phyloP scores from a whole-genome alignment of 1,140 invertebrate genomes.

The Papilio polytes region DNA sequence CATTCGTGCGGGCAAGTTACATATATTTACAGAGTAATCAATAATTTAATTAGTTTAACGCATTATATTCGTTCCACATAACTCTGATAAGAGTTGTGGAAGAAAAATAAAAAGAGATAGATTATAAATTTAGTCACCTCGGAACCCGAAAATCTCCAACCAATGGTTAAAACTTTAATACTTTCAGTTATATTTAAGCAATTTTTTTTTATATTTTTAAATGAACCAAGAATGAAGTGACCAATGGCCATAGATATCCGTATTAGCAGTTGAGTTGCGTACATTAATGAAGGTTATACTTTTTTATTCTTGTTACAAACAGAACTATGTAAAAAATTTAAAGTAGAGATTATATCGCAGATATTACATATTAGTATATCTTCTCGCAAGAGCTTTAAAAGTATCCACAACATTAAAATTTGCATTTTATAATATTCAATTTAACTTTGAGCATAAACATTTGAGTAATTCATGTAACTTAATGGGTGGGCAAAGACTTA shows the following conservation, averaged over 20 bases:
- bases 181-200: no score
- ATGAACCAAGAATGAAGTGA: no score
- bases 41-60: slow-evolving; percentile 21
- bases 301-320: no score
- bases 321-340: no score
- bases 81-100: neutral
- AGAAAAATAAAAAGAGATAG: neutral
- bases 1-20: neutral
- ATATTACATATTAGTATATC: neutral
- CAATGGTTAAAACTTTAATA: neutral
- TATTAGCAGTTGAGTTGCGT: no score
- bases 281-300: no score
- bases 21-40: slow-evolving; percentile 24
- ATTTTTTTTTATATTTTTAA: no score
- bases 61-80: slow-evolving; percentile 19
- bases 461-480: neutral
- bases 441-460: neutral
- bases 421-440: neutral
- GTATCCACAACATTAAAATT: neutral
- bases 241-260: no score
- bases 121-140: neutral
- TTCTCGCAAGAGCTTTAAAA: neutral
- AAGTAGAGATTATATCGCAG: no score
- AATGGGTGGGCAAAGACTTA: neutral
- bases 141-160: neutral